A percentile compares a stretch with the other conserved stretches of the same genome.
phyloP scores from a whole-genome alignment of 2,888 invertebrate species.

The Metallyticus violacea region DNA sequence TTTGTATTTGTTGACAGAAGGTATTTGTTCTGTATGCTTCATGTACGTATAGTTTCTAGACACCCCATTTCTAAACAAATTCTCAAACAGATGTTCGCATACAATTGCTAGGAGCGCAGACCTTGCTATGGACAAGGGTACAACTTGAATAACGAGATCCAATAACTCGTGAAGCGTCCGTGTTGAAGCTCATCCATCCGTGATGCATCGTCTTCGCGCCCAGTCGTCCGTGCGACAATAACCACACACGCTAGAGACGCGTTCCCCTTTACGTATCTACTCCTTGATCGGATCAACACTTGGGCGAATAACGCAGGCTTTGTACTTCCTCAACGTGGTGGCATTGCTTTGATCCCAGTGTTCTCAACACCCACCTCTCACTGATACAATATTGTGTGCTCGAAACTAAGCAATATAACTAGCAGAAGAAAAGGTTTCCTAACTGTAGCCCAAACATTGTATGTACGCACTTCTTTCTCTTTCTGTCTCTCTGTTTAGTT shows the following conservation, averaged over 20 bases:
- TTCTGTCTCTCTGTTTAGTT: too few relatives aligned
- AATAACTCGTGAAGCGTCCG: neutral
- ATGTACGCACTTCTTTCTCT: too few relatives aligned
- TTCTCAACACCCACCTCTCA: neutral
- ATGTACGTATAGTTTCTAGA: too few relatives aligned
- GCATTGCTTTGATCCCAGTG: neutral
- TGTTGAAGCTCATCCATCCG: neutral
- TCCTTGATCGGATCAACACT: neutral
- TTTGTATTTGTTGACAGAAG: too few relatives aligned
- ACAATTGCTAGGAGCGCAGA: neutral
- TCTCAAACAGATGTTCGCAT: neutral
- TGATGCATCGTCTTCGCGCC: neutral
- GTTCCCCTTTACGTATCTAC: too few relatives aligned
- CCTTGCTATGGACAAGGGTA: neutral
- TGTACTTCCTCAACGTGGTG: neutral
- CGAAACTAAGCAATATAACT: too few relatives aligned
- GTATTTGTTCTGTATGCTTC: too few relatives aligned
- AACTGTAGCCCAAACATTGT: too few relatives aligned
- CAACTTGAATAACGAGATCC: neutral
- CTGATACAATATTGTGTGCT: too few relatives aligned
- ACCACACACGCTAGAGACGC: neutral
- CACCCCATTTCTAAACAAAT: neutral
- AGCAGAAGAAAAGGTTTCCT: too few relatives aligned
- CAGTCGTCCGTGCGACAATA: neutral
- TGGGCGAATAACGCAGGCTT: neutral